These are phyloP conservation scores for Melanophora roralis DNA, from an alignment of 2,888 invertebrate genomes.

Conservation along the genomic window DNA sequence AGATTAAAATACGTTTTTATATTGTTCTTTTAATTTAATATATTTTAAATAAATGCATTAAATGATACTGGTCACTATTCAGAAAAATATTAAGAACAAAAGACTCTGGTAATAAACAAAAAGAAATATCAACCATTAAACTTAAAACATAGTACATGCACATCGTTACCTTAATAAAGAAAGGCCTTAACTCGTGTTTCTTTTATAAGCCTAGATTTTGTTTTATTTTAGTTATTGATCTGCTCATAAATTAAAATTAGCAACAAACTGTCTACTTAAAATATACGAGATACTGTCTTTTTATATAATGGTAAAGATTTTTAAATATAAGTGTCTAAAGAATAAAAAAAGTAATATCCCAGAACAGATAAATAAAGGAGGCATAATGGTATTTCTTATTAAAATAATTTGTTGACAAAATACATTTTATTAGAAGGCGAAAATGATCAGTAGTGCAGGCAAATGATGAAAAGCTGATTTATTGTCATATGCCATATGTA, in stretches of 20 bases:
- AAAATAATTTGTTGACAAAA: constrained; percentile 6
- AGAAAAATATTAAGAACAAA: background rate
- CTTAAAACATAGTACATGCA: too few relatives aligned
- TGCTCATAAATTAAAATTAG: too few relatives aligned
- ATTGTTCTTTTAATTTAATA: background rate
- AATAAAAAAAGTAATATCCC: constrained; percentile 2
- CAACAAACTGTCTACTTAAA: too few relatives aligned
- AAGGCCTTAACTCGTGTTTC: too few relatives aligned
- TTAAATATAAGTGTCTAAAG: background rate
- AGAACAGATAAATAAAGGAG: background rate
- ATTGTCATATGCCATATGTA: background rate
- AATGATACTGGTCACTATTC: background rate
- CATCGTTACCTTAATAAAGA: too few relatives aligned
- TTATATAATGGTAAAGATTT: constrained; percentile 27
- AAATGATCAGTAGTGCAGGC: background rate
- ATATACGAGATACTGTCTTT: too few relatives aligned
- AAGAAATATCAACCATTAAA: too few relatives aligned
- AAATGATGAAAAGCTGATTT: background rate
- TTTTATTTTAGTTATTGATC: too few relatives aligned
- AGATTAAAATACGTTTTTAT: constrained; percentile 19
- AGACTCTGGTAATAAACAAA: background rate
- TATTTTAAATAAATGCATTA: background rate
- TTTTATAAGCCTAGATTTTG: too few relatives aligned
- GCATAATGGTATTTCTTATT: constrained; percentile 13
- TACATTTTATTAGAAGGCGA: background rate